Percentiles rank a stretch among this genome's conserved stretches.
These are phyloP conservation scores for Sebastes cheni DNA, from an alignment of 2,797 vertebrate species.

Conservation along the genomic window DNA sequence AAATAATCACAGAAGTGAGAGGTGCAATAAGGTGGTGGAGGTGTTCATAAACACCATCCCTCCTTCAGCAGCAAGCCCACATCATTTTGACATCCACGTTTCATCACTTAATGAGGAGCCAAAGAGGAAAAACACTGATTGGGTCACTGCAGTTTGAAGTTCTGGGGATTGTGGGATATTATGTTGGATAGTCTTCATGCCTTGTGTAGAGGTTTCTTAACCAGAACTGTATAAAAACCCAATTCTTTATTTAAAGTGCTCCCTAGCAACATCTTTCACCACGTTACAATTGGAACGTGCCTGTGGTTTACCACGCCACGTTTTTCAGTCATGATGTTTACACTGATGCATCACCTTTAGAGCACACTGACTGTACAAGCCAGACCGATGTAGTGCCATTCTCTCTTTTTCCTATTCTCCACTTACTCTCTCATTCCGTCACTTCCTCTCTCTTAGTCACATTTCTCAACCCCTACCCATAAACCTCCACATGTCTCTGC, in stretches of 20 bases:
- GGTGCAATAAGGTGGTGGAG: not conserved
- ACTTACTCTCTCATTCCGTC: not conserved
- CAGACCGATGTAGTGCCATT: not conserved
- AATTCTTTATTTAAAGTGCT: not conserved
- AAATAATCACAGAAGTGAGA: constrained; percentile 19
- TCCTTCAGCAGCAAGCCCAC: constrained; percentile 9
- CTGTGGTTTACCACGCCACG: constrained; percentile 4
- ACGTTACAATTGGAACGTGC: not conserved
- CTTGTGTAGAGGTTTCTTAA: not conserved
- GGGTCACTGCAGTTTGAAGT: not conserved
- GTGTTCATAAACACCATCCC: constrained; percentile 31
- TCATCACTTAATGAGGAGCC: constrained; percentile 24
- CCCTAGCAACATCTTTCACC: not conserved
- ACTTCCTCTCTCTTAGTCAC: constrained; percentile 36
- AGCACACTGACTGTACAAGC: not conserved
- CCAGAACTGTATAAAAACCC: not conserved
- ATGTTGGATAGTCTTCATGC: not conserved
- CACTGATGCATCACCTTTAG: constrained; percentile 6
- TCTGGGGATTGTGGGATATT: not conserved
- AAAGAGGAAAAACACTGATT: not conserved
- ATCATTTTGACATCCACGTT: constrained; percentile 13
- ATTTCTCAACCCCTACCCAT: constrained; percentile 28
- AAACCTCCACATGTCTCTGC: constrained; percentile 37
- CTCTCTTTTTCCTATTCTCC: not conserved
- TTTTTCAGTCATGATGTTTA: constrained; percentile 4